A percentile compares a stretch with the other conserved stretches of the same genome.
Evolutionary conservation across 2,888 invertebrate genomes (phyloP).

Genomic region (Salticus scenicus): DNA sequence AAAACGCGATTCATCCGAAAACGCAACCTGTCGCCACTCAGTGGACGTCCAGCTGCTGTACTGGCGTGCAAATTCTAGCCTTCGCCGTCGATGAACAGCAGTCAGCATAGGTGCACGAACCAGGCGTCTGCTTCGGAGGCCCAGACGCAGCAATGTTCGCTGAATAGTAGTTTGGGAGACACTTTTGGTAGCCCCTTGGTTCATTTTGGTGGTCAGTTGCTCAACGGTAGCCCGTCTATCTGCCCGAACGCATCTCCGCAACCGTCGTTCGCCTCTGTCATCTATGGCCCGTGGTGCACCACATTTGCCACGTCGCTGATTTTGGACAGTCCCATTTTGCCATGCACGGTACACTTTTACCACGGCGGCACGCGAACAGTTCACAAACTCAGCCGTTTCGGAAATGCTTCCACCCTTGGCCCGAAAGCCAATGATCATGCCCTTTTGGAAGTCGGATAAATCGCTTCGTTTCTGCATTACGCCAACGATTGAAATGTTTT

Average conservation of each 20-base stretch:
- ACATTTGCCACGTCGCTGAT: neutral
- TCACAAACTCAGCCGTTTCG: neutral
- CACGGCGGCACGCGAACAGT: neutral
- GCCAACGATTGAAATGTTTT: constrained; percentile 3
- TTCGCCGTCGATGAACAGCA: too few species aligned
- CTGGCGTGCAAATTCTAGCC: too few species aligned
- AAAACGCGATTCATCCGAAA: too few species aligned
- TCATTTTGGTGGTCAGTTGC: neutral
- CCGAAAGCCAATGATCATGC: neutral
- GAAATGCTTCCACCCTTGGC: neutral
- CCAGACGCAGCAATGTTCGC: too few species aligned
- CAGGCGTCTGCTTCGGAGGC: too few species aligned
- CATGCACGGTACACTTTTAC: neutral
- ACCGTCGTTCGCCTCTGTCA: neutral
- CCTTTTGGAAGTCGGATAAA: constrained; percentile 8
- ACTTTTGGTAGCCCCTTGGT: neutral
- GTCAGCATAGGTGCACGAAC: too few species aligned
- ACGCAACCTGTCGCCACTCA: too few species aligned
- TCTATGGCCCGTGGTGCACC: neutral
- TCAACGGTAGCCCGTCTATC: neutral
- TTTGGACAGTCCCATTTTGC: neutral
- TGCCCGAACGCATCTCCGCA: neutral
- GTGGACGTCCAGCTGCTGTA: too few species aligned
- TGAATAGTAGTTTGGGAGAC: too few species aligned
- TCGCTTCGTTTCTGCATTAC: constrained; percentile 11